A percentile compares a stretch with the other conserved stretches of the same genome.
phyloP scores from a whole-genome alignment of 2,888 invertebrate species.

The Cotesia congregata region DNA sequence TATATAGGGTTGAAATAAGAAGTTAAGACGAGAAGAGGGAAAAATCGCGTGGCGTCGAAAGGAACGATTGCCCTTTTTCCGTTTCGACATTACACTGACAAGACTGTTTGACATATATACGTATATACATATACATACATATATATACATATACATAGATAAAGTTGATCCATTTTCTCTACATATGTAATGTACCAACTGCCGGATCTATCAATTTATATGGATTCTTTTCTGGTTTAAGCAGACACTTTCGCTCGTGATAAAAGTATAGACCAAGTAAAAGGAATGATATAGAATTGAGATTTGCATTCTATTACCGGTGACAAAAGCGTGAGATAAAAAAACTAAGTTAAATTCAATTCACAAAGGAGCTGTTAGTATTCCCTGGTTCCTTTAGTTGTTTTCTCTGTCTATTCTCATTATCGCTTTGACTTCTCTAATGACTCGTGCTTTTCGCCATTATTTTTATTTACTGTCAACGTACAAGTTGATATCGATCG shows the following conservation, averaged over 20 bases:
- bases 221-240: conserved; percentile 1
- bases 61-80: conserved; percentile 18
- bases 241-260: neutral
- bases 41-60: neutral
- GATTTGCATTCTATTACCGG: conserved; percentile 1
- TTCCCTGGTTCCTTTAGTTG: conserved; percentile 18
- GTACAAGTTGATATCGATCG: neutral
- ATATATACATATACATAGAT: no score
- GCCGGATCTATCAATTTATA: neutral
- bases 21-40: neutral
- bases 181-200: conserved; percentile 1
- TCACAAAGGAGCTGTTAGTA: conserved; percentile 20
- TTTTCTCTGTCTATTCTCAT: conserved; percentile 2
- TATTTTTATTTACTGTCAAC: neutral
- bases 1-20: neutral
- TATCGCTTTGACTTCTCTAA: conserved; percentile 9
- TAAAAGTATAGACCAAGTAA: neutral
- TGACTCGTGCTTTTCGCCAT: neutral
- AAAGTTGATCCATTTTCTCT: neutral
- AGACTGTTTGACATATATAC: neutral
- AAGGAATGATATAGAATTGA: neutral
- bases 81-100: neutral
- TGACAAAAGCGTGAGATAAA: neutral
- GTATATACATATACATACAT: neutral
- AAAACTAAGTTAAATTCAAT: neutral